Evolutionary conservation across 2,888 invertebrate species (phyloP), one percentile per base, ranked within the genome.

Genomic region (Melieria crassipennis): DNA sequence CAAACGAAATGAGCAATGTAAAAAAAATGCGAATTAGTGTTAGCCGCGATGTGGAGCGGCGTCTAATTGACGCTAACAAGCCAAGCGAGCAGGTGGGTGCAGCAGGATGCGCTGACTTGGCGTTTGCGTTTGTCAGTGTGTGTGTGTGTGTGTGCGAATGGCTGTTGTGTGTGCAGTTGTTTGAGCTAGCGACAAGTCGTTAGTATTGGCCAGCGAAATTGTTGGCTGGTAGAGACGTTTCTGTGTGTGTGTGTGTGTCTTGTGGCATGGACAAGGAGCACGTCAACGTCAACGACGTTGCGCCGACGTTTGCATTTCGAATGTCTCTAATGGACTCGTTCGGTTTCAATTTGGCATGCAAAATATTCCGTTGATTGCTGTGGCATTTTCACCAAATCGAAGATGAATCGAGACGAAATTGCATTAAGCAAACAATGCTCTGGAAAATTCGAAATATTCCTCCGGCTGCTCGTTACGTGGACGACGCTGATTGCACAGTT

Each of bases 321-420:
- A 30, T 52, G 58, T 60, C 50, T 60, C 50, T 67, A 61, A 67
- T 60, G 52, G 45, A 50, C n/a, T n/a, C 56, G 62, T 67, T 71
- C 64, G 57, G 65, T 65, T 72, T 68, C 70, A 72, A 73, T 75
- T 73, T 70, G 60, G 52, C 58, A 73, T 72, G 72, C 66, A 72
- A 73, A 66, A 46, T 42, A 57, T 16, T 69, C 65, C 55, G 55
- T 72, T 62, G 67, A 62, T 60, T 50, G 60, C 56, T 30, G 57
- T 47, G 66, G 16, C 16, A 30, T 7, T 52, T 52, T 52, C 52
- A 7, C 52, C 42, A 56, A 66, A 70, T 66, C 67, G 70, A 70
- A 69, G 70, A 73, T 70, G 73, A 70, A 69, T 69, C 30, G 70
- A n/a, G 57, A 45, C 48, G 13, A 65, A 73, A 70, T 57, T 58